Base-by-base conservation (phyloP, 2,113 vertebrate genomes). In the Peromyscus polionotus region DNA sequence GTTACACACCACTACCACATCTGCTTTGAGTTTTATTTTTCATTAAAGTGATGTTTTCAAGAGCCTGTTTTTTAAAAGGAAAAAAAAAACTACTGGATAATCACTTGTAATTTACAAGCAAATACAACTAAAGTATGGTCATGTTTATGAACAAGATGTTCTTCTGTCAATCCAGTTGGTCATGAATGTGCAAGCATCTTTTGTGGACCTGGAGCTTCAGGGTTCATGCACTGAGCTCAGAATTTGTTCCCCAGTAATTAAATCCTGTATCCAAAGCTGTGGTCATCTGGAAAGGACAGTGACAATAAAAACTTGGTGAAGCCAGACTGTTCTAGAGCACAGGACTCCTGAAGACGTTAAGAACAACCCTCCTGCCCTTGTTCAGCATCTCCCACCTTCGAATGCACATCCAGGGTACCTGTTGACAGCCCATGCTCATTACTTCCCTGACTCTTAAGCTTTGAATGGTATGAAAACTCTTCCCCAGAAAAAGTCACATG, bases 21-120 rank as follows among this genome's bases (percentile, higher is more conserved):
- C 96, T 97, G 86, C 92, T 97, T 95, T 97, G 90, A 94, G 86
- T 75, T 97, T 95, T 96, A 97, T 93, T 96, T 97, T 96, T 96
- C 96, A 97, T 96, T 97, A 98, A 96, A 87, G 91, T 83, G 90
- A 94, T 94, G 94, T 94, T 97, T 97, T 97, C 77, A 94, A 97
- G 86, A 95, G 77, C 72, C 33, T 91, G 61, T 91, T 93, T 79
- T 96, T 95, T 57, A 84, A 92, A 96, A 10, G 3, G 24, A 31
- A 19, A 65, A 22, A 22, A 88, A 96, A 96, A 96, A 22, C 85
- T 91, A 95, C 87, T 94, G 89, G 93, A 97, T 97, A 96, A 97
- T 96, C 81, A 96, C 57, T 97, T 85, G 92, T 90, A 93, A 96
- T 97, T 97, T 97, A 96, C 91, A 97, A 93, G 91, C 96, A 97